Percentiles rank a stretch among this genome's conserved stretches.
These are phyloP conservation scores for Peromyscus attwateri DNA, from an alignment of 2,797 vertebrate species.

Conservation along the genomic window DNA sequence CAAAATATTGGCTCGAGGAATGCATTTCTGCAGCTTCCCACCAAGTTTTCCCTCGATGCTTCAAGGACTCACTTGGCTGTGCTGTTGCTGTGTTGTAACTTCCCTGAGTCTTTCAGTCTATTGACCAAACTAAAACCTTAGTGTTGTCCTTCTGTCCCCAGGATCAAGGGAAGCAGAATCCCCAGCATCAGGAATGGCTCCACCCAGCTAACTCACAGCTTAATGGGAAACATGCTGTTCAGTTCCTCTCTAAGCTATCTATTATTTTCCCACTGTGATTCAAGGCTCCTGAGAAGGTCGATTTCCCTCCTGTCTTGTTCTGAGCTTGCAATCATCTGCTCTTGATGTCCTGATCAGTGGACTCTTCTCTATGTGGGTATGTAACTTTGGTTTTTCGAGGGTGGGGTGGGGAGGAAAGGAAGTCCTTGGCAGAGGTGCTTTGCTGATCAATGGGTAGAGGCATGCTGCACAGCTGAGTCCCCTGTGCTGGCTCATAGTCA, in stretches of 20 bases:
- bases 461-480: fast-evolving
- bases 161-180: constrained; percentile 16
- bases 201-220: background rate
- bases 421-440: background rate
- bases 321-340: background rate
- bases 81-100: background rate
- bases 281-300: background rate
- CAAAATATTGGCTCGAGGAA: background rate
- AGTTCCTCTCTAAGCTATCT: background rate
- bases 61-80: background rate
- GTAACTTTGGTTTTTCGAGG: background rate
- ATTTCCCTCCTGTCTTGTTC: background rate
- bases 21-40: background rate
- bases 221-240: background rate
- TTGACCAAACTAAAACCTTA: background rate
- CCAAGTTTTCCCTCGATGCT: background rate
- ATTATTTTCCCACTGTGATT: background rate
- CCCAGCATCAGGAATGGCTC: background rate
- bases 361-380: background rate
- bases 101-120: background rate
- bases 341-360: background rate
- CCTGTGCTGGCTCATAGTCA: background rate
- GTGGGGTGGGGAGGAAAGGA: background rate
- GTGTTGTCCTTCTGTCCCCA: background rate
- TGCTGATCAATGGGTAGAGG: background rate